Conservation (phyloP, 2,888 invertebrate genomes). For the Drosophila birchii region DNA sequence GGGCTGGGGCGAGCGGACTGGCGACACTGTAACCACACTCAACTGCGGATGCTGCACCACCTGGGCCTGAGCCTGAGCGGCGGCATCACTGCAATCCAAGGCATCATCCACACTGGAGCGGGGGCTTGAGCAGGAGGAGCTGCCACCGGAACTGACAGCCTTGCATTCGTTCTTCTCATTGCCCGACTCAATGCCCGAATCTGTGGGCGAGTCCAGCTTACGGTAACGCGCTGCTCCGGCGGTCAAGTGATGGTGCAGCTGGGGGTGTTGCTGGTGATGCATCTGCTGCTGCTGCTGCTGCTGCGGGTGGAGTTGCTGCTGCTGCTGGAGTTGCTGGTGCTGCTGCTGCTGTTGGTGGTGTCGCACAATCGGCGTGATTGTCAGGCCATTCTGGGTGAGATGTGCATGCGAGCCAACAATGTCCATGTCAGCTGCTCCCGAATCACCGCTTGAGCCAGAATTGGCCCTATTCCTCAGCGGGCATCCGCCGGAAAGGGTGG, state of each 20-base stretch:
- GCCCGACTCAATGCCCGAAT: conserved; percentile 96
- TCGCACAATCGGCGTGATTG: conserved; percentile 88
- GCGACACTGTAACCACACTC: conserved; percentile 79
- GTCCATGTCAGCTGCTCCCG: conserved; percentile 88
- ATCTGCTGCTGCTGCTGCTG: conserved; percentile 64
- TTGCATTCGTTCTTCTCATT: conserved; percentile 94
- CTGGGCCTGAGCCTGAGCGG: conserved; percentile 56
- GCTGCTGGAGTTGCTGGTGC: conserved; percentile 60
- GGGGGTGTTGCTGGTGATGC: conserved; percentile 70
- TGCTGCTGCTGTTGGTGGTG: conserved; percentile 74
- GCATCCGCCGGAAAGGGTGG: conserved; percentile 89
- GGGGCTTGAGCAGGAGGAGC: conserved; percentile 94
- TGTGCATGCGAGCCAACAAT: conserved; percentile 88
- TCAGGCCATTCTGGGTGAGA: conserved; percentile 90
- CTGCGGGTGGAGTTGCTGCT: conserved; percentile 60
- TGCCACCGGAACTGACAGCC: conserved; percentile 89
- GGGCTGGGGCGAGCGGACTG: conserved; percentile 83
- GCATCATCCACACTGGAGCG: conserved; percentile 93
- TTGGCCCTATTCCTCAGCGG: conserved; percentile 91
- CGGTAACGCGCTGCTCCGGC: conserved; percentile 87
- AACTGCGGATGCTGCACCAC: conserved; percentile 56
- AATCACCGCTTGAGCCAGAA: conserved; percentile 92
- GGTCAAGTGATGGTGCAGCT: conserved; percentile 72
- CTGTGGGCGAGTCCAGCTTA: conserved; percentile 95
- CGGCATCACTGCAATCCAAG: conserved; percentile 86